These are phyloP conservation scores for Gisinianus flammeolus DNA, from an alignment of 2,888 invertebrate genomes.

Conservation along the genomic window DNA sequence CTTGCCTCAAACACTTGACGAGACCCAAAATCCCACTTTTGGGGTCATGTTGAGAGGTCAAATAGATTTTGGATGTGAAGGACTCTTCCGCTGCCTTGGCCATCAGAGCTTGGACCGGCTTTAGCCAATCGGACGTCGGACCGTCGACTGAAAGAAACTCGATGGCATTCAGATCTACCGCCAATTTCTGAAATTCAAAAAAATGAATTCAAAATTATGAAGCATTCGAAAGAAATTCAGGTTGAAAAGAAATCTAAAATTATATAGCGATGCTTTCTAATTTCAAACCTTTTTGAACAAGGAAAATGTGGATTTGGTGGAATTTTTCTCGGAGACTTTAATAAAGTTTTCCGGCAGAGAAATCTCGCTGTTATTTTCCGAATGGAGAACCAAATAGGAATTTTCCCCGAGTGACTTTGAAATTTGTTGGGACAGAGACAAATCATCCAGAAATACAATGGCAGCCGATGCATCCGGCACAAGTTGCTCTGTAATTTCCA, in stretches of 20 bases:
- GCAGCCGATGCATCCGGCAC: conserved; percentile 18
- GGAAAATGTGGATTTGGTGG: not conserved
- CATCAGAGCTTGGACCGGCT: conserved; percentile 75
- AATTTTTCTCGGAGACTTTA: not conserved
- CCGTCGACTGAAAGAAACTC: no score
- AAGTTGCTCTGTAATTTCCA: not conserved
- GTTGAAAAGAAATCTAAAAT: no score
- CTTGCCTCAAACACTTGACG: conserved; percentile 84
- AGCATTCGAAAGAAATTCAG: no score
- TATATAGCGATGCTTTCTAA: no score
- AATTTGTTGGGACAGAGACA: no score
- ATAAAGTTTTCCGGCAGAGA: not conserved
- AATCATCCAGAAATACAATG: conserved; percentile 17
- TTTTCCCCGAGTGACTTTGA: no score
- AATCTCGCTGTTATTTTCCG: not conserved
- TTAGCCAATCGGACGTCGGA: conserved; percentile 78
- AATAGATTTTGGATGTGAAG: conserved; percentile 5
- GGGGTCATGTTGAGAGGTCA: conserved; percentile 67
- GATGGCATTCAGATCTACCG: no score
- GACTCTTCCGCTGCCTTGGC: conserved; percentile 61
- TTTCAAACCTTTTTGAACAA: conserved; percentile 19
- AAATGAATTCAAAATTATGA: no score
- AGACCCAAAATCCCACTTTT: conserved; percentile 83
- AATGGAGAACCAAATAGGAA: not conserved
- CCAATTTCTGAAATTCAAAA: not conserved